phyloP scores from a whole-genome alignment of 2,113 vertebrate genomes.

The Tetraodon nigroviridis region DNA sequence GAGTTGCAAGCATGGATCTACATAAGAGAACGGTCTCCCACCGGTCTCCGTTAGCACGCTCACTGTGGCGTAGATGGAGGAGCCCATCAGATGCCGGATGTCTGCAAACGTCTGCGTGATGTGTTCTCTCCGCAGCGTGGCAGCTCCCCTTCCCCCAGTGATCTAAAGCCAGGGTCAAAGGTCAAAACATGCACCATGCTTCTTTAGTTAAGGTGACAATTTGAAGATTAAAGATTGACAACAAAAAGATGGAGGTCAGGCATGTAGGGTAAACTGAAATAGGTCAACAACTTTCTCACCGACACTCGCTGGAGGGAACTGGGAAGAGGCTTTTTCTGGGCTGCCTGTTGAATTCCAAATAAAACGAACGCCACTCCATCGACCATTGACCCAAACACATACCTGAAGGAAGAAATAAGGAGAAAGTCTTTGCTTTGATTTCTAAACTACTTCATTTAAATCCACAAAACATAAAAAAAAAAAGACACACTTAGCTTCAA shows the following conservation, averaged over 20 bases:
- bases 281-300: constrained; percentile 50
- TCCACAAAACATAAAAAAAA: background rate
- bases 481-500: constrained; percentile 51
- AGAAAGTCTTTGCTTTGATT: background rate
- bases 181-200: background rate
- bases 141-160: constrained; percentile 35
- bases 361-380: constrained; percentile 74
- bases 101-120: constrained; percentile 42
- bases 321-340: constrained; percentile 66
- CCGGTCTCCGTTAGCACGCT: constrained; percentile 77
- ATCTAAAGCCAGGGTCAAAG: constrained; percentile 49
- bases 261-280: background rate
- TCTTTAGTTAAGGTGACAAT: background rate
- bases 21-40: constrained; percentile 43
- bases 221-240: background rate
- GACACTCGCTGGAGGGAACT: constrained; percentile 65
- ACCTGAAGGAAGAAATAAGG: constrained; percentile 59
- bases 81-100: constrained; percentile 27
- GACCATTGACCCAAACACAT: constrained; percentile 74
- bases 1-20: too few relatives aligned
- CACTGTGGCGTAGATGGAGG: constrained; percentile 58
- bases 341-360: constrained; percentile 69
- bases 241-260: background rate
- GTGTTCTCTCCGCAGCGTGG: constrained; percentile 29
- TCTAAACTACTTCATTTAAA: background rate